Conservation (phyloP, 1,140 invertebrate species). For the Coboldia fuscipes region DNA sequence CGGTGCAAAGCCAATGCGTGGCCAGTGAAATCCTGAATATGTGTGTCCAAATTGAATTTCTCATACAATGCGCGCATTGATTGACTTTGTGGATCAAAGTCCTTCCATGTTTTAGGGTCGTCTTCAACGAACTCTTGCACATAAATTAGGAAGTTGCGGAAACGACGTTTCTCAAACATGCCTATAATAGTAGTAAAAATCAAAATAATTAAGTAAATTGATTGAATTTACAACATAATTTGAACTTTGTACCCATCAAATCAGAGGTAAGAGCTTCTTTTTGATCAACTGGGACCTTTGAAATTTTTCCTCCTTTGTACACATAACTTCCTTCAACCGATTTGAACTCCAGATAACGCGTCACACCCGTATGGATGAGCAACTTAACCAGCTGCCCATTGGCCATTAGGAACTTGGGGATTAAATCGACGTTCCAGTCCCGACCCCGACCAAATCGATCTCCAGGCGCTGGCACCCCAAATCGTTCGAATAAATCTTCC, state of each 20-base stretch:
- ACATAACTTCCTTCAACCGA: slow-evolving; percentile 98
- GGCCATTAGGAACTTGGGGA: slow-evolving; percentile 99
- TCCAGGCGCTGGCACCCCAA: slow-evolving; percentile 55
- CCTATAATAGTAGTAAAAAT: slow-evolving; percentile 8
- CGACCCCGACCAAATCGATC: slow-evolving; percentile 75
- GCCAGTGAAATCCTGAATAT: slow-evolving; percentile 96
- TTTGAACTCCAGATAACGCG: slow-evolving; percentile 98
- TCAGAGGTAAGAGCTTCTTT: slow-evolving; percentile 93
- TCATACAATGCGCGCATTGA: slow-evolving; percentile 81
- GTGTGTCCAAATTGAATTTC: slow-evolving; percentile 89
- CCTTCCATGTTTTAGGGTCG: slow-evolving; percentile 86
- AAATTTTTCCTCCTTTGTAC: slow-evolving; percentile 93
- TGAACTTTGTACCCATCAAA: slow-evolving; percentile 71
- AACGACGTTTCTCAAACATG: slow-evolving; percentile 95
- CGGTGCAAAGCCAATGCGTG: slow-evolving; percentile 92
- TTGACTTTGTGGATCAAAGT: slow-evolving; percentile 65
- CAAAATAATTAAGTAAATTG: no score
- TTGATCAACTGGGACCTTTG: slow-evolving; percentile 97
- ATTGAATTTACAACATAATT: no score
- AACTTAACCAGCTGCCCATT: slow-evolving; percentile 94
- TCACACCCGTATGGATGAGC: slow-evolving; percentile 96
- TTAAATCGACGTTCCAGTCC: slow-evolving; percentile 99
- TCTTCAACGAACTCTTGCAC: slow-evolving; percentile 85
- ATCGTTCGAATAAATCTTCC: slow-evolving; percentile 84
- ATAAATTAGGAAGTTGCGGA: slow-evolving; percentile 90